These are phyloP conservation scores for Drosophila lowei DNA, from an alignment of 1,140 invertebrate species.

Conservation along the genomic window DNA sequence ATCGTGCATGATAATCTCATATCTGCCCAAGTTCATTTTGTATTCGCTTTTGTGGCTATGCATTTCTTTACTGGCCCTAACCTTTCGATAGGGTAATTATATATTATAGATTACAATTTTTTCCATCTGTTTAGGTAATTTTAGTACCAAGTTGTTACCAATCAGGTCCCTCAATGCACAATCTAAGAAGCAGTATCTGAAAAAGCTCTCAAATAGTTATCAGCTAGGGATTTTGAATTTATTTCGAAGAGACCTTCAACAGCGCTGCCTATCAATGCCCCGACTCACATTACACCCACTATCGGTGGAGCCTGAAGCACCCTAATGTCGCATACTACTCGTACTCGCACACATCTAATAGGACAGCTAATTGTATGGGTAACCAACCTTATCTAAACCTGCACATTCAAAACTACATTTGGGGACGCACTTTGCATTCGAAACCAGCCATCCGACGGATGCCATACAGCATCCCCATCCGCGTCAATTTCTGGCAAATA, in stretches of 20 bases:
- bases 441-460: slow-evolving; percentile 29
- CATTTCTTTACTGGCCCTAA: too few species aligned
- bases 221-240: neutral
- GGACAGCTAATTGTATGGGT: slow-evolving; percentile 39
- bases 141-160: too few species aligned
- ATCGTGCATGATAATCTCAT: neutral
- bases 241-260: neutral
- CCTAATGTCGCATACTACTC: slow-evolving; percentile 32
- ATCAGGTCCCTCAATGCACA: too few species aligned
- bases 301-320: slow-evolving; percentile 14
- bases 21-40: too few species aligned
- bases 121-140: too few species aligned
- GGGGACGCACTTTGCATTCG: slow-evolving; percentile 46
- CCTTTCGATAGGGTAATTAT: too few species aligned
- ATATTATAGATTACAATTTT: too few species aligned
- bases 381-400: slow-evolving; percentile 27
- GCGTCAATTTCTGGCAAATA: slow-evolving; percentile 42
- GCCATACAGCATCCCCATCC: slow-evolving; percentile 16
- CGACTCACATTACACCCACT: slow-evolving; percentile 38
- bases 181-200: too few species aligned
- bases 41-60: too few species aligned
- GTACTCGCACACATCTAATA: slow-evolving; percentile 13
- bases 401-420: slow-evolving; percentile 29
- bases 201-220: too few species aligned
- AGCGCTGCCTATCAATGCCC: slow-evolving; percentile 12